Base-by-base conservation (phyloP, 1,140 invertebrate genomes). In the Sesamia nonagrioides region DNA sequence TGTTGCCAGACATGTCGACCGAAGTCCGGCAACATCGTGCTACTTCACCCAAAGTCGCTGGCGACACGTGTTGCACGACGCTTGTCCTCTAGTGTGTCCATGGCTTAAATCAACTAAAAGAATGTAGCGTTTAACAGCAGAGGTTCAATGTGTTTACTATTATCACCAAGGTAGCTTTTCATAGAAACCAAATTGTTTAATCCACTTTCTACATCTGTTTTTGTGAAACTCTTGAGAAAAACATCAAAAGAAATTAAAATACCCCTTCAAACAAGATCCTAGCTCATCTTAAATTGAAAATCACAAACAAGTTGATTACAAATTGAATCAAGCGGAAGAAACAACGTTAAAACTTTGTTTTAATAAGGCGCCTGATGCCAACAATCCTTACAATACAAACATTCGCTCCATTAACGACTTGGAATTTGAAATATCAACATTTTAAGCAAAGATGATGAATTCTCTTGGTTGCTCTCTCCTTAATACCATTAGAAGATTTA, bases 371-470 rank as follows among this genome's bases (percentile, higher is more conserved):
- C 78, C 56, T 81, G 73, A 81, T 81, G 37, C 60, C 69, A 77
- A 73, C 75, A 77, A 69, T 73, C 74, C 58, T 56, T 75, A 63
- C 45, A 76, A 78, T 73, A 37, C 69, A 78, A 83, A 80, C 80
- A 79, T 60, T 73, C 77, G 69, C 74, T 79, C 83, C 77, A 84
- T 84, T 84, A 82, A 82, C 71, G 80, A 56, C 75, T 63, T 77
- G 69, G 69, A 82, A 72, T 77, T 76, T 82, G 78, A 84, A 84
- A 84, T 82, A 79, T 76, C 81, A 83, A 85, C 83, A 81, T 83
- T 84, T 81, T 66, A 45, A 72, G 72, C 73, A 82, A 85, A 82
- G 79, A 83, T 84, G 81, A 82, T 79, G 56, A 82, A 84, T 82
- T 81, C 58, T 80, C 76, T 50, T 73, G 8, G 37, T 45, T 35